Evolutionary conservation across 37 sponge, comb jelly and placozoan genomes (phyloP).

Genomic region (Diacarnus erythraeanus): DNA sequence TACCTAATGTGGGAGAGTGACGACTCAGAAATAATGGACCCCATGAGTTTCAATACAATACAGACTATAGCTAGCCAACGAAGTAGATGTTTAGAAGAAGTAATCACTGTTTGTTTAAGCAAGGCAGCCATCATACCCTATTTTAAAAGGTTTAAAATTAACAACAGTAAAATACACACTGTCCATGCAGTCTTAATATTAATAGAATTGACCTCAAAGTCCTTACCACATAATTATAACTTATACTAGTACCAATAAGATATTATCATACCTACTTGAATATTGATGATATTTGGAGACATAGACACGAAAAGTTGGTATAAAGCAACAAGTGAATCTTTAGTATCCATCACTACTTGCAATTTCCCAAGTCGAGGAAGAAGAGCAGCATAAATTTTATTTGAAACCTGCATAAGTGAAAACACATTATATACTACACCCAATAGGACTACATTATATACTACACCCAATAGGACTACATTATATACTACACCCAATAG

Average conservation of each 20-base stretch:
- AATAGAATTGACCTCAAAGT: no score
- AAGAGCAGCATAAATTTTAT: conserved; percentile 52
- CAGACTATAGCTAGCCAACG: conserved; percentile 51
- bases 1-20: conserved; percentile 1
- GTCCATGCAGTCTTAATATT: no score
- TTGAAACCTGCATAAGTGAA: conserved; percentile 39
- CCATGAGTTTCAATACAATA: conserved; percentile 40
- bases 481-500: no score
- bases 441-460: no score
- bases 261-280: conserved; percentile 17
- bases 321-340: conserved; percentile 26
- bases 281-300: conserved; percentile 34
- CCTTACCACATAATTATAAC: no score
- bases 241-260: no score
- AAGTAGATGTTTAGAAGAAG: neutral
- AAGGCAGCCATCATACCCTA: conserved; percentile 39
- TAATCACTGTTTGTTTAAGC: conserved; percentile 23
- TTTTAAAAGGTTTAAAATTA: neutral
- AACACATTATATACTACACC: no score
- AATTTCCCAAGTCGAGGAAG: conserved; percentile 47
- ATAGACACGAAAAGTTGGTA: conserved; percentile 62
- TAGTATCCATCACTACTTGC: conserved; percentile 32
- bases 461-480: no score
- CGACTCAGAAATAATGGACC: conserved; percentile 24
- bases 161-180: neutral